Evolutionary conservation across 1,140 invertebrate species (phyloP), one percentile per base, ranked within the genome.

Genomic region (Dufourea novaeangliae): DNA sequence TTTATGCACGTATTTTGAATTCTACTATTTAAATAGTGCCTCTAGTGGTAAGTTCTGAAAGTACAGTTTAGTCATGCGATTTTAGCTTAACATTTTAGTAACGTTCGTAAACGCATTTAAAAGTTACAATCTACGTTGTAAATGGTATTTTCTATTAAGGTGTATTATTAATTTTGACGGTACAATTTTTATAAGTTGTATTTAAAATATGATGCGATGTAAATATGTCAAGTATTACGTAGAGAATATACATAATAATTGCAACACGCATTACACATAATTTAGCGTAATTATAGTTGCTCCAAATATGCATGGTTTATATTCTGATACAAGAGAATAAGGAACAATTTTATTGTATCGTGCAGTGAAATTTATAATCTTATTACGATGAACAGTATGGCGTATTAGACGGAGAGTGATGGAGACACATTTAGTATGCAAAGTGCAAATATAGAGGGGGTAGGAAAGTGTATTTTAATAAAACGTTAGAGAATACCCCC

Each of bases 21-120:
- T 46, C 5, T 46, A 20, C 1, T 5, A n/a, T 50, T 50, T 5
- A n/a, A 50, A 50, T 50, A 5, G 6, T 7, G 4, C 46, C 7
- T 17, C 46, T 50, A 50, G 20, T 7, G 46, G 46, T 50, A 50
- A 5, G n/a, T 50, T 17, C 0, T n/a, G 6, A n/a, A 50, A 50
- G 46, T 7, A n/a, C n/a, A n/a, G n/a, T 50, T 50, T 17, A 50
- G 20, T n/a, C 7, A n/a, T n/a, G n/a, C n/a, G 5, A 50, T 50
- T 50, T 7, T 8, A 50, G 8, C 7, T 50, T 17, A 17, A n/a
- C 20, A 50, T 2, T 17, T 50, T 50, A n/a, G 6, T 4, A 50
- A 7, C n/a, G 29, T 67, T 50, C 64, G n/a, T 6, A 52, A 67
- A 67, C 7, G 12, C 64, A 67, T 50, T 67, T 3, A 67, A 32